Evolutionary conservation across 2,113 vertebrate species (phyloP), one percentile per base, ranked within the genome.

Genomic region (Platichthys stellatus): DNA sequence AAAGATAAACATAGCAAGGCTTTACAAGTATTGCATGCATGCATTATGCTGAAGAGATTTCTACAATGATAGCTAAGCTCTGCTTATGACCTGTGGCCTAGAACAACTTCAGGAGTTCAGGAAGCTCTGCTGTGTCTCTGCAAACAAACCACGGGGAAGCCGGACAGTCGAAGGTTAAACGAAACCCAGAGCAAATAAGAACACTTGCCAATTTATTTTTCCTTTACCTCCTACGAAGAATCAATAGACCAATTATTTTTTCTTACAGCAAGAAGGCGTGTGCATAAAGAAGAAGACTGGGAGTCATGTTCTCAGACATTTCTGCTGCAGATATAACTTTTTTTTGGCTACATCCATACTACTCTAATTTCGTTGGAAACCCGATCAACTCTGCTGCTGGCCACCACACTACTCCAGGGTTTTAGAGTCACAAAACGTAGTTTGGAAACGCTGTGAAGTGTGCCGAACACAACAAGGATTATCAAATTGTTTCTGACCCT

Each of bases 151-250:
- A 45, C 0, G 14, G 14, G 13, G 38, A 80, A 61, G 65, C 15
- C 26, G 0, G 70, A 5, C 12, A 40, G 43, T 74, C 73, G 74
- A 72, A 83, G 71, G 84, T 85, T 75, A 82, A 67, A 84, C 10
- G 3, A 80, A 75, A 88, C 31, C 63, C 60, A 68, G 23, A 83
- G 80, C 71, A 81, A 86, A 71, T 79, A 31, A 24, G 57, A 60
- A 62, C 51, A 61, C 47, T 57, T 49, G 69, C 73, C 72, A 74
- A 47, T 62, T 76, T 73, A 74, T 72, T 80, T 81, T 65, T 62
- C 31, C 49, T 72, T 79, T 14, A 62, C 59, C n/a, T 76, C 74
- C 45, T 63, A 10, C 61, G 18, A 75, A 60, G 43, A 58, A 53
- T 77, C 60, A 74, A 68, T 57, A 72, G 73, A 65, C 9, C 60